Percentiles rank a stretch among this genome's conserved stretches.
Conservation (phyloP, 2,888 invertebrate species). For the Andrena trimmerana region DNA sequence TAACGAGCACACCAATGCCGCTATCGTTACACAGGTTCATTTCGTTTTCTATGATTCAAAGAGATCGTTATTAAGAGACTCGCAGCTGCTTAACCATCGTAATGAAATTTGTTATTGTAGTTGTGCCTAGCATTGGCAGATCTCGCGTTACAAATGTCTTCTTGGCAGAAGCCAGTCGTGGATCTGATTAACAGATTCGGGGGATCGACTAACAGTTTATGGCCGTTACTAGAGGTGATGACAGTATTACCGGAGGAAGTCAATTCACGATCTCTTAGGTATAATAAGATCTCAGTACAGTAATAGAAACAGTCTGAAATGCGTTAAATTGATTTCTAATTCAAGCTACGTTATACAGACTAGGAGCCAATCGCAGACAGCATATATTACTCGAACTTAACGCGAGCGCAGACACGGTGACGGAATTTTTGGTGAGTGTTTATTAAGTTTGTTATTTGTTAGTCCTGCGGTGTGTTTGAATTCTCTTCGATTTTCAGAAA, state of each 20-base stretch:
- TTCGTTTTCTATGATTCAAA: neutral
- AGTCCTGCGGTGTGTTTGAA: constrained; percentile 15
- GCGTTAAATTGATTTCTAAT: neutral
- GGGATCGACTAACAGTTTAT: constrained; percentile 88
- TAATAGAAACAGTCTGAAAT: neutral
- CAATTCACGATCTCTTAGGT: constrained; percentile 90
- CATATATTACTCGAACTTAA: constrained; percentile 93
- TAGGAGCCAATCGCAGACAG: constrained; percentile 96
- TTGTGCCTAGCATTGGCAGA: constrained; percentile 97
- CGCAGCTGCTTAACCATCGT: neutral
- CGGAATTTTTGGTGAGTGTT: constrained; percentile 90
- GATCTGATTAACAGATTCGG: constrained; percentile 94
- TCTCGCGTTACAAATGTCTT: constrained; percentile 95
- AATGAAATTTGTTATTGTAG: constrained; percentile 79
- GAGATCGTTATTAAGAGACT: no score
- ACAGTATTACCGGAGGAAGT: constrained; percentile 98
- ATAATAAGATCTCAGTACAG: constrained; percentile 6
- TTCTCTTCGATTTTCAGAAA: constrained; percentile 85
- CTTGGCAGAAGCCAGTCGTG: constrained; percentile 95
- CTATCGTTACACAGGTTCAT: constrained; percentile 93
- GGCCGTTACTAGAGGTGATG: constrained; percentile 95
- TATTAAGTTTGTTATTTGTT: neutral
- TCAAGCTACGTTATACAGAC: constrained; percentile 74
- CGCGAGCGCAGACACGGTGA: constrained; percentile 91
- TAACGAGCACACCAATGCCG: constrained; percentile 91